Evolutionary conservation across 1,140 invertebrate genomes (phyloP), one percentile per base, ranked within the genome.

Genomic region (roundworm (Caenorhabditis elegans)): DNA sequence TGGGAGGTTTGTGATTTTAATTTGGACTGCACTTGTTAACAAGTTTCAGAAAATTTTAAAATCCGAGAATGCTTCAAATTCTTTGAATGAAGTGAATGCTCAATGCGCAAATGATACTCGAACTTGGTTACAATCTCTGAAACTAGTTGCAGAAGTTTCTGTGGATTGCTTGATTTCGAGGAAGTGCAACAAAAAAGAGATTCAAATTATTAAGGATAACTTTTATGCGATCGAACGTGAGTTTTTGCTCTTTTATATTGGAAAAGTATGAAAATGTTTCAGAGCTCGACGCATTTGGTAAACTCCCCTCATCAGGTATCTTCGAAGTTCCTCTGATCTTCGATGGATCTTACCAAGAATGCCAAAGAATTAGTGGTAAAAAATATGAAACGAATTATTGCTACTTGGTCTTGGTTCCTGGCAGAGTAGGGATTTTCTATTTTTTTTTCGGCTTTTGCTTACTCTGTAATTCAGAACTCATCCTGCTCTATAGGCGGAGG

Each of bases 361-460:
- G 60, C 34, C 34, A 70, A 31, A 70, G 60, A n/a, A 39, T 70
- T 2, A 70, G 34, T 39, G 60, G 60, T 2, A 17, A 24, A 0
- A 70, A 39, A 39, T 70, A 70, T 39, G 34, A 70, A n/a, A 70
- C 60, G 5, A 70, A 70, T 39, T 70, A 70, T 13, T 70, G 60
- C 22, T 70, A 70, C 17, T 39, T 70, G 34, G 13, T 39, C 2
- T 10, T 70, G 31, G 36, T 70, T 70, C 60, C 60, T 5, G 60
- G 60, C 6, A 36, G 39, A 10, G 60, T 70, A 15, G 34, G 36
- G n/a, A n/a, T n/a, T n/a, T n/a, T n/a, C n/a, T n/a, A n/a, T n/a
- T n/a, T n/a, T n/a, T n/a, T n/a, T n/a, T n/a, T n/a, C n/a, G n/a
- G n/a, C n/a, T n/a, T n/a, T n/a, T n/a, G n/a, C n/a, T n/a, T n/a